These are phyloP conservation scores for Boleophthalmus pectinirostris DNA, from an alignment of 2,113 vertebrate genomes.

Conservation along the genomic window DNA sequence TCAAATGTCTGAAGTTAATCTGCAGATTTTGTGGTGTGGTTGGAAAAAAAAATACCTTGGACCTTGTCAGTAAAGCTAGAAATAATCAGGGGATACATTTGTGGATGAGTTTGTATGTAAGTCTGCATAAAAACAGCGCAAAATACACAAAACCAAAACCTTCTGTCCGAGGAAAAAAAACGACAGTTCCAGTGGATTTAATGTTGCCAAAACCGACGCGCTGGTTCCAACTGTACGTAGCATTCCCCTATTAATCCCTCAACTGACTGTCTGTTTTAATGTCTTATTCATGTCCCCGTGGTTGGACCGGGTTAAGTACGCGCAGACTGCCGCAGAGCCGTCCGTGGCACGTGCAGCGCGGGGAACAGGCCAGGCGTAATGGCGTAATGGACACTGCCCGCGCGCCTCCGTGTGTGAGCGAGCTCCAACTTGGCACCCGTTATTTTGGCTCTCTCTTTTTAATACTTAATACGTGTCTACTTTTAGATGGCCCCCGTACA, in stretches of 20 bases:
- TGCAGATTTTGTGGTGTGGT: too few relatives aligned
- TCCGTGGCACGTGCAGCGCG: not conserved
- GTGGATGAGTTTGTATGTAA: too few relatives aligned
- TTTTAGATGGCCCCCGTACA: constrained; percentile 57
- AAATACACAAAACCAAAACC: not conserved
- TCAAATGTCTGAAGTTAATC: too few relatives aligned
- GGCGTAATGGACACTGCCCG: not conserved
- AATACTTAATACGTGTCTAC: constrained; percentile 66
- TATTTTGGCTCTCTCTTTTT: constrained; percentile 51
- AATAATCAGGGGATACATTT: too few relatives aligned
- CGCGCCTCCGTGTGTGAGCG: not conserved
- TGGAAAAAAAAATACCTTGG: too few relatives aligned
- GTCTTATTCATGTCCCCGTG: constrained; percentile 2
- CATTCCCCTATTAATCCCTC: not conserved
- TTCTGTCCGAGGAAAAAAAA: not conserved
- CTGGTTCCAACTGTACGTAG: not conserved
- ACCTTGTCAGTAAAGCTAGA: too few relatives aligned
- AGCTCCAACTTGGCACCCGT: constrained; percentile 32
- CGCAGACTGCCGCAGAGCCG: not conserved
- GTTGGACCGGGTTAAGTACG: not conserved
- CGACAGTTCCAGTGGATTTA: not conserved
- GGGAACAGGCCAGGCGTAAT: not conserved
- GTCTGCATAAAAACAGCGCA: too few relatives aligned
- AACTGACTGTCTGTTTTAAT: not conserved
- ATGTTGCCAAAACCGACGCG: not conserved